phyloP scores from a whole-genome alignment of 2,888 invertebrate genomes.

The Endomychus coccineus region DNA sequence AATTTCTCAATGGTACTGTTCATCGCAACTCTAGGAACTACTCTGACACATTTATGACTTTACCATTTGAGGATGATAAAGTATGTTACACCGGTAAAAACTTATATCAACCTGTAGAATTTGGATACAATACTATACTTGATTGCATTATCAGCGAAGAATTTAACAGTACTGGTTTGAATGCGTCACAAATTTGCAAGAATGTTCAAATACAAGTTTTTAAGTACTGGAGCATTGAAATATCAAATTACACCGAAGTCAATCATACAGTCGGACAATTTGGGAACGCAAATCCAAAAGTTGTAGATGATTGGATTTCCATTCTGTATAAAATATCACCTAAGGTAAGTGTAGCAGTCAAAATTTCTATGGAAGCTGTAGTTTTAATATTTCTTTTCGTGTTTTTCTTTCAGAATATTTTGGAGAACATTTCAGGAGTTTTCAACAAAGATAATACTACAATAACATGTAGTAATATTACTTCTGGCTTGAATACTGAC shows the following conservation, averaged over 20 bases:
- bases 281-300: conserved; percentile 40
- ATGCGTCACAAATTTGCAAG: conserved; percentile 32
- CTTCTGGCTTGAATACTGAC: conserved; percentile 37
- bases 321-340: conserved; percentile 40
- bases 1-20: conserved; percentile 31
- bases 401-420: conserved; percentile 17
- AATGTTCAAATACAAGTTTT: conserved; percentile 35
- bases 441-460: conserved; percentile 34
- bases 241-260: conserved; percentile 24
- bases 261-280: conserved; percentile 9
- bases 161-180: conserved; percentile 22
- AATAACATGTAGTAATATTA: conserved; percentile 39
- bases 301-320: conserved; percentile 46
- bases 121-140: conserved; percentile 46
- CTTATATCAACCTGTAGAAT: conserved; percentile 41
- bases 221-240: conserved; percentile 27
- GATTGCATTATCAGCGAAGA: conserved; percentile 41
- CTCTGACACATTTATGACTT: conserved; percentile 33
- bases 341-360: conserved; percentile 19
- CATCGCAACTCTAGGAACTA: conserved; percentile 26
- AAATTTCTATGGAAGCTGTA: too few species aligned
- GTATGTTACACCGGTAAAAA: conserved; percentile 41
- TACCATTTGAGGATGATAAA: conserved; percentile 44
- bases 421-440: conserved; percentile 30
- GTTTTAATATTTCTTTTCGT: background rate